Evolutionary conservation across 2,797 vertebrate genomes (phyloP).

Genomic region (Nyctibius grandis): DNA sequence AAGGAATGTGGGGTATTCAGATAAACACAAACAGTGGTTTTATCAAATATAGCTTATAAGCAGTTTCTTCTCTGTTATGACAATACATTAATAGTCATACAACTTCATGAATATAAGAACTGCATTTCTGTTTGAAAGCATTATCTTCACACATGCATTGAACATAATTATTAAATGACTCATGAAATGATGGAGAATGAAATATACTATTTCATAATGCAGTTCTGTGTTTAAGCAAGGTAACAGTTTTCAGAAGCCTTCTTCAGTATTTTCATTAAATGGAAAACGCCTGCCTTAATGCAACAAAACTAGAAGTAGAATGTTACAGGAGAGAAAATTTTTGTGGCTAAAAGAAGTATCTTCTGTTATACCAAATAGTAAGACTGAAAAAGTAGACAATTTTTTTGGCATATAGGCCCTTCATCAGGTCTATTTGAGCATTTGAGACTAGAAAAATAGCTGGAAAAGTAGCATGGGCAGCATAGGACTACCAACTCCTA

Average conservation of each 20-base stretch:
- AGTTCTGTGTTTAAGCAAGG: not conserved
- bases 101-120: not conserved
- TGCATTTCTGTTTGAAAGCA: not conserved
- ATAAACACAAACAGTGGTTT: not conserved
- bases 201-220: not conserved
- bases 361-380: not conserved
- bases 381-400: not conserved
- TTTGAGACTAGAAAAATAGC: not conserved
- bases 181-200: not conserved
- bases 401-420: not conserved
- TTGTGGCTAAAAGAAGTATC: not conserved
- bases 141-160: not conserved
- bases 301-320: not conserved
- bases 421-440: not conserved
- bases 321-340: not conserved
- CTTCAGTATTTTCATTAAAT: not conserved
- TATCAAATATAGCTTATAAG: not conserved
- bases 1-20: not conserved
- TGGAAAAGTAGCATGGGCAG: not conserved
- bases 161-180: slow-evolving; percentile 29
- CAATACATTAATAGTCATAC: not conserved
- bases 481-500: not conserved
- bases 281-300: not conserved
- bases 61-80: not conserved
- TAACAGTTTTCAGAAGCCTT: not conserved